Percentiles rank a stretch among this genome's conserved stretches.
Conservation (phyloP, 1,140 invertebrate genomes). For the Plodia interpunctella region DNA sequence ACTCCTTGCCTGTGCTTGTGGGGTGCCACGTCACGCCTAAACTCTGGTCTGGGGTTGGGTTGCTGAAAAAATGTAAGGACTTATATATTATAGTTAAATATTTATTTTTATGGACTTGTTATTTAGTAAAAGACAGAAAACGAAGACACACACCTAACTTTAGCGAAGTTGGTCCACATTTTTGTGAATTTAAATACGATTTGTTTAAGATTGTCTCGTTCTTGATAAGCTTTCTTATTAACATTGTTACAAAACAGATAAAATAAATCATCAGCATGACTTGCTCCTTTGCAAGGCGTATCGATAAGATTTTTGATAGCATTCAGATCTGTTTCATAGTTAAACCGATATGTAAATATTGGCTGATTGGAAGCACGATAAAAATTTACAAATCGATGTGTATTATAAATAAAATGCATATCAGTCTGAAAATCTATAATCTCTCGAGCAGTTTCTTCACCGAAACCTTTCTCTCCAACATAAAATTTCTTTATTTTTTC, state of each 20-base stretch:
- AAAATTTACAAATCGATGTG: slow-evolving; percentile 56
- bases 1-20: slow-evolving; percentile 30
- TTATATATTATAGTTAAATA: background rate
- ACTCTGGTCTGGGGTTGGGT: slow-evolving; percentile 34
- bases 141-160: slow-evolving; percentile 80
- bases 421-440: slow-evolving; percentile 54
- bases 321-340: slow-evolving; percentile 62
- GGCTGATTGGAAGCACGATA: slow-evolving; percentile 32
- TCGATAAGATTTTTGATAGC: slow-evolving; percentile 40
- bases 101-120: background rate
- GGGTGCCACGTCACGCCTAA: slow-evolving; percentile 32
- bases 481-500: slow-evolving; percentile 71
- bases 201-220: slow-evolving; percentile 44
- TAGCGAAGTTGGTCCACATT: slow-evolving; percentile 85
- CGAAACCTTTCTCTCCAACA: slow-evolving; percentile 56
- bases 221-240: slow-evolving; percentile 46
- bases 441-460: slow-evolving; percentile 27
- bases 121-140: too few relatives aligned
- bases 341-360: slow-evolving; percentile 76
- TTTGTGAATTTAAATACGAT: slow-evolving; percentile 71
- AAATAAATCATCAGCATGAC: slow-evolving; percentile 81
- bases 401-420: slow-evolving; percentile 53
- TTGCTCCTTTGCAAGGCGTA: slow-evolving; percentile 62
- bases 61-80: slow-evolving; percentile 30
- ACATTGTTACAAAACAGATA: slow-evolving; percentile 79